These are phyloP conservation scores for Drosophila yooni DNA, from an alignment of 2,888 invertebrate genomes.

Conservation along the genomic window DNA sequence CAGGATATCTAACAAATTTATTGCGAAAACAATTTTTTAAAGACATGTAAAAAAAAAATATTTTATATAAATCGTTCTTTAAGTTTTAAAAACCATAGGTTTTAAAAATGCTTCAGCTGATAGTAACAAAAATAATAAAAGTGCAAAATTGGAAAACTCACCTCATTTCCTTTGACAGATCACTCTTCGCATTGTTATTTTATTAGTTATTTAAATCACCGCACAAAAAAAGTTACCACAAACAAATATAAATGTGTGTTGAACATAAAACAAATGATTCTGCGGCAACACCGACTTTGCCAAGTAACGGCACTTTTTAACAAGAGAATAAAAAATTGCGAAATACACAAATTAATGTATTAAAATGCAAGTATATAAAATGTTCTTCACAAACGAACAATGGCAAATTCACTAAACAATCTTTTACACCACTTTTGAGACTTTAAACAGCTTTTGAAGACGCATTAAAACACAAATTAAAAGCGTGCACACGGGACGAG, in stretches of 20 bases:
- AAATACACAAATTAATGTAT: conserved; percentile 6
- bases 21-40: not conserved
- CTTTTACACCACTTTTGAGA: conserved; percentile 10
- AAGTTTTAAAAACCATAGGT: not conserved
- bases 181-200: not conserved
- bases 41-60: not conserved
- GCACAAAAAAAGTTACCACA: not conserved
- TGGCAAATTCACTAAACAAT: conserved; percentile 15
- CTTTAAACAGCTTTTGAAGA: conserved; percentile 14
- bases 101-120: not conserved
- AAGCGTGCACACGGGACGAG: conserved; percentile 8
- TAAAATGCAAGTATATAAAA: conserved; percentile 10
- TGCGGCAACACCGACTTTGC: conserved; percentile 5
- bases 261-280: not conserved
- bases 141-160: not conserved
- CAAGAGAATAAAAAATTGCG: not conserved
- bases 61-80: not conserved
- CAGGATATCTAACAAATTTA: not conserved
- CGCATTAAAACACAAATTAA: conserved; percentile 25
- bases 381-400: conserved; percentile 14
- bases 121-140: not conserved
- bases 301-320: conserved; percentile 43
- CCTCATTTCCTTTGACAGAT: not conserved
- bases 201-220: not conserved
- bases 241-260: not conserved